Evolutionary conservation across 1,140 invertebrate genomes (phyloP).

Genomic region (Caenorhabditis inopinata): DNA sequence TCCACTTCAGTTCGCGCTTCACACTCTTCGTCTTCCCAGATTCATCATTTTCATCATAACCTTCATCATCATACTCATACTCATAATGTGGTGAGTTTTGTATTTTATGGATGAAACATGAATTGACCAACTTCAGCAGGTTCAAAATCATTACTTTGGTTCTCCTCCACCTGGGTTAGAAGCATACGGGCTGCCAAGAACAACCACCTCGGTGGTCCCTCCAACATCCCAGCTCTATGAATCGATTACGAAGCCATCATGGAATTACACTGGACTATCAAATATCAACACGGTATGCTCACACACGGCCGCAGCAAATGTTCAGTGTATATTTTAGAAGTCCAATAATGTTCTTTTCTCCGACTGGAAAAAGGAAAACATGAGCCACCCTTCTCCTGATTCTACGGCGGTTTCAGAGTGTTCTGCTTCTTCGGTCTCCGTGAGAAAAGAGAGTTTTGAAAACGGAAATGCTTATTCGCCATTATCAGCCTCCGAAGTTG

Average conservation of each 20-base stretch:
- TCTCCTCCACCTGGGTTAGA: slow-evolving; percentile 6
- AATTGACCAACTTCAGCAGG: not conserved
- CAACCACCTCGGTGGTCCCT: not conserved
- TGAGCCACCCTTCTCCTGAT: not conserved
- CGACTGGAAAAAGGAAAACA: slow-evolving; percentile 11
- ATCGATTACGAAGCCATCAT: not conserved
- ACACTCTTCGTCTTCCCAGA: not conserved
- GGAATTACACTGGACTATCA: not conserved
- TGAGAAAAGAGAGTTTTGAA: not conserved
- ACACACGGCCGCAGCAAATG: not conserved
- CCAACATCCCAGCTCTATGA: not conserved
- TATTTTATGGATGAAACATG: not conserved
- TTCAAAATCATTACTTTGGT: slow-evolving; percentile 33
- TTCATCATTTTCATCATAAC: slow-evolving; percentile 33
- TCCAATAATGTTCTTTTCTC: not conserved
- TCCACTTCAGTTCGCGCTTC: not conserved
- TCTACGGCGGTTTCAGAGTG: not conserved
- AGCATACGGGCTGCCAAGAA: not conserved
- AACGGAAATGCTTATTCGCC: not conserved
- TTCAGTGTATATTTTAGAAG: not conserved
- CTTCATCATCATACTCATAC: slow-evolving; percentile 36
- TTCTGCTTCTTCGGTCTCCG: not conserved
- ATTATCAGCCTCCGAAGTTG: not conserved
- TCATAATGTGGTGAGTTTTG: slow-evolving; percentile 22
- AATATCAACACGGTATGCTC: not conserved